Percentiles rank a stretch among this genome's conserved stretches.
These are phyloP conservation scores for Acrocera orbiculus DNA, from an alignment of 2,888 invertebrate genomes.

Conservation along the genomic window DNA sequence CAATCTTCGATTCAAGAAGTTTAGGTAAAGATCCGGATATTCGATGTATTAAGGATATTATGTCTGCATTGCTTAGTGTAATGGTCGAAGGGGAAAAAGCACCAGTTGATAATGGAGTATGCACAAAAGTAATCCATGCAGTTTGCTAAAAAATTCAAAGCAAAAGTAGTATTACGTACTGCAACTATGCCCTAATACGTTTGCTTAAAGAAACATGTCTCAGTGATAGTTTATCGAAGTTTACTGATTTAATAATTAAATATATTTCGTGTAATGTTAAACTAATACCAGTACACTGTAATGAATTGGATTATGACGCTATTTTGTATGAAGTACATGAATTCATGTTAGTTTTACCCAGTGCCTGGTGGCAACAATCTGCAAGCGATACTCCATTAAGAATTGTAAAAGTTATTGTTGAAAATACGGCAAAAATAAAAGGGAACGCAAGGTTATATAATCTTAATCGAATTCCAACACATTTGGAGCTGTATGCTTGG, in stretches of 20 bases:
- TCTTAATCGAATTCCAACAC: slow-evolving; percentile 55
- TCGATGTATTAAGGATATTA: slow-evolving; percentile 28
- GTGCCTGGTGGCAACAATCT: slow-evolving; percentile 70
- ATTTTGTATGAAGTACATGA: slow-evolving; percentile 69
- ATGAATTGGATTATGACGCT: slow-evolving; percentile 57
- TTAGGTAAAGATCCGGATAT: slow-evolving; percentile 28
- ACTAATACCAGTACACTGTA: slow-evolving; percentile 60
- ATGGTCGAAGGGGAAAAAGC: slow-evolving; percentile 31
- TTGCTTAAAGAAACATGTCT: slow-evolving; percentile 72
- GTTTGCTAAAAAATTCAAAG: slow-evolving; percentile 61
- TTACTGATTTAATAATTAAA: slow-evolving; percentile 72
- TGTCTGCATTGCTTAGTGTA: slow-evolving; percentile 26
- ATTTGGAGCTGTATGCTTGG: slow-evolving; percentile 73
- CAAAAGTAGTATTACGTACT: slow-evolving; percentile 53
- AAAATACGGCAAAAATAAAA: slow-evolving; percentile 76
- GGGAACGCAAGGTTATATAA: slow-evolving; percentile 66
- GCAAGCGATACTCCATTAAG: slow-evolving; percentile 71
- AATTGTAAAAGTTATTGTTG: slow-evolving; percentile 86
- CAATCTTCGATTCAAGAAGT: slow-evolving; percentile 29
- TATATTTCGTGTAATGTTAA: slow-evolving; percentile 91
- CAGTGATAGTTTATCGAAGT: slow-evolving; percentile 48
- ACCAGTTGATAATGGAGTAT: slow-evolving; percentile 40
- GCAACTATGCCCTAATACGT: slow-evolving; percentile 65
- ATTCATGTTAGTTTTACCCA: slow-evolving; percentile 78
- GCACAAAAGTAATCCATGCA: slow-evolving; percentile 54